phyloP scores from a whole-genome alignment of 2,113 vertebrate species.

The Mobula hypostoma region DNA sequence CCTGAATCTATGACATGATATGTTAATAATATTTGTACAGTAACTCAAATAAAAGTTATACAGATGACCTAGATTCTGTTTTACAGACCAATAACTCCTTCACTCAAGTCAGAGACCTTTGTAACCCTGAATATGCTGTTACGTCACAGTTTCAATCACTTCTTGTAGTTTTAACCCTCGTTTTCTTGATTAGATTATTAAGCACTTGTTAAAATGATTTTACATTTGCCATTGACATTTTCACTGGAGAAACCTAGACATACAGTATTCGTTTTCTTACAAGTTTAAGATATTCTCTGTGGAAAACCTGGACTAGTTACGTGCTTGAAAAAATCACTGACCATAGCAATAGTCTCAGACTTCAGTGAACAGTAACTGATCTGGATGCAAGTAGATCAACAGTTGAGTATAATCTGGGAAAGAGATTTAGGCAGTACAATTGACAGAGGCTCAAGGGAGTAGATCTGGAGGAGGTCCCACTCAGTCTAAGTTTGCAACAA shows the following conservation, averaged over 20 bases:
- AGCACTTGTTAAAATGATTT: background rate
- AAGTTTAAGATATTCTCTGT: background rate
- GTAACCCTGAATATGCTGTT: background rate
- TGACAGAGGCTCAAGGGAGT: slow-evolving; percentile 20
- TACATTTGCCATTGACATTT: background rate
- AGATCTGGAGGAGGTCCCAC: slow-evolving; percentile 22
- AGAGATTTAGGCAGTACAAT: slow-evolving; percentile 1
- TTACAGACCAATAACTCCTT: background rate
- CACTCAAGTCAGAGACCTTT: background rate
- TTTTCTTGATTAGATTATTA: background rate
- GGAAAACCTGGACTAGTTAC: background rate
- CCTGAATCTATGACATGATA: background rate
- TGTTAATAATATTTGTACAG: background rate
- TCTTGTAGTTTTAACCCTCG: background rate
- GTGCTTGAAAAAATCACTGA: background rate
- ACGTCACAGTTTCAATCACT: background rate
- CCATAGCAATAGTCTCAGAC: background rate
- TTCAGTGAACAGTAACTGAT: background rate
- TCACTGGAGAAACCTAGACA: background rate
- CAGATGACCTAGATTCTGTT: too few species aligned
- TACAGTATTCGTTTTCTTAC: background rate
- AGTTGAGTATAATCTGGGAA: slow-evolving; percentile 17
- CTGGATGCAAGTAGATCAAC: background rate
- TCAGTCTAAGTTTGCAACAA: background rate
- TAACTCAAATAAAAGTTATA: background rate